Base-by-base conservation (phyloP, 1,140 invertebrate genomes). In the Drosophila ercepeae region DNA sequence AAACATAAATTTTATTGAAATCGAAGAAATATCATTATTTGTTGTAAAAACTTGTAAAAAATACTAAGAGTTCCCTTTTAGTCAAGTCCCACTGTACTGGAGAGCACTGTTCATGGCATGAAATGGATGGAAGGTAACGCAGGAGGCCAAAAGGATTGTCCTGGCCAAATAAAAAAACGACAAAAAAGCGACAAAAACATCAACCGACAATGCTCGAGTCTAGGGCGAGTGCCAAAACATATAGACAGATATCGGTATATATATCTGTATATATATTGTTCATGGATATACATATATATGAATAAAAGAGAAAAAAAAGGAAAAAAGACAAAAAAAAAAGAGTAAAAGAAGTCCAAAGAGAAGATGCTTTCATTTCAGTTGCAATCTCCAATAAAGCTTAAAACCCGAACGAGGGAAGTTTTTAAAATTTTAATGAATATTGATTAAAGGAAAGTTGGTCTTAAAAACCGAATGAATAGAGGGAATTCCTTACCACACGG, bases 341-440 rank as follows among this genome's bases (percentile, higher is more conserved):
- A 27, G 7, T 9, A 8, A 9, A 11, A 32, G 1, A 32, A 2
- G 4, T 21, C 2, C 1, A 36, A 45, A 36, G 45, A 34, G 60
- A 45, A 34, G 46, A 67, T 27, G 63, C 63, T 67, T 61, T 63
- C 45, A 61, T 64, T 44, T 42, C 58, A 25, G 34, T 32, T 50
- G 63, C 63, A 64, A 50, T 44, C 46, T 64, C 60, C 63, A 67
- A 67, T 67, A 67, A 67, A 67, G 59, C 63, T 65, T 65, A 51
- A n/a, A n/a, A n/a, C n/a, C n/a, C 41, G 45, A 25, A 18, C 58
- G 63, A 67, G 63, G 63, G 63, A 65, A 65, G 63, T 51, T 27
- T 27, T 67, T 59, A 59, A 60, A 61, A 48, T 64, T 64, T 64
- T 64, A 48, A 60, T 61, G 41, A 46, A 60, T 60, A 64, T 46